Evolutionary conservation across 2,797 vertebrate genomes (phyloP), one percentile per base, ranked within the genome.

Genomic region (Mormyrus hasselquistii): DNA sequence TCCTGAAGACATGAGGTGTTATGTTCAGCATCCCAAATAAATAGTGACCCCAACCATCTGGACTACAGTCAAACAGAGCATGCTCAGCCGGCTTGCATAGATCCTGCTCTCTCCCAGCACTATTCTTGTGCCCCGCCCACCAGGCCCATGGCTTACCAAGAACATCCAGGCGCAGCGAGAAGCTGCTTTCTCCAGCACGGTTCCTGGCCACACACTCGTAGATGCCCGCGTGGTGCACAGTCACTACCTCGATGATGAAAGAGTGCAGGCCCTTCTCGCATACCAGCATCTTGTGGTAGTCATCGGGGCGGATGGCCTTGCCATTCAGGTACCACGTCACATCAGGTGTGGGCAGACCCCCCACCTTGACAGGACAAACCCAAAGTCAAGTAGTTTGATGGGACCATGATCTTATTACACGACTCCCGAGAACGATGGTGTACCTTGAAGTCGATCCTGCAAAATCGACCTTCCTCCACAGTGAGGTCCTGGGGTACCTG

Each of bases 221-320:
- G 0, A 96, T 94, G 5, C 98, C 98, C 16, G 97, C 97, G 25
- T 99, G 98, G 89, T 97, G 97, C 89, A 96, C 94, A 0, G 97
- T 97, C 89, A 99, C 96, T 3, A 98, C 97, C 95, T 99, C 98
- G 73, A 99, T 98, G 93, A 99, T 97, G 92, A 99, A 98, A 0
- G 98, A 99, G 92, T 98, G 97, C 93, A 99, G 95, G 76, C 97
- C 97, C 88, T 98, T 99, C 93, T 98, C 98, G 92, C 97, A 98
- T 91, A 99, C 97, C 90, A 99, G 94, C 98, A 99, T 98, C 95
- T 99, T 99, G 86, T 99, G 98, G 92, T 97, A 96, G 90, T 98
- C 97, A 62, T 99, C 98, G 3, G 97, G 97, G 6, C 98, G 97
- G 79, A 99, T 97, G 90, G 96, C 96, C 94, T 97, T 97, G 52